phyloP scores from a whole-genome alignment of 2,888 invertebrate genomes.

The Dysmachus trigonus region DNA sequence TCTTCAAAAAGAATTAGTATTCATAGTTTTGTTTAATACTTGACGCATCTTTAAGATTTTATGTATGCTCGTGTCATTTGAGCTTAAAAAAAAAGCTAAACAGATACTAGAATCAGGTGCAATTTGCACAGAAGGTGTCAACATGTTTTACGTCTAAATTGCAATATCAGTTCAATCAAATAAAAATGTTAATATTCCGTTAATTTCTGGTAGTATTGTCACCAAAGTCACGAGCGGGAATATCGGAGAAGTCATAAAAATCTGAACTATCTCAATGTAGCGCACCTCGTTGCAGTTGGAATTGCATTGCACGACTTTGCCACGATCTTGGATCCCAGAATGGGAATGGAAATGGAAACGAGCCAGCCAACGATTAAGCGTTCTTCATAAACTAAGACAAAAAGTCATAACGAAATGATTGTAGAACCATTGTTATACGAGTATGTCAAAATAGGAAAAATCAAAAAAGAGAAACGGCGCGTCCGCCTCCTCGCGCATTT shows the following conservation, averaged over 20 bases:
- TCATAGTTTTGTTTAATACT: too few species aligned
- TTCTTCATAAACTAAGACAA: conserved; percentile 27
- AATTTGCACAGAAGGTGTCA: background rate
- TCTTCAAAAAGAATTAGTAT: too few species aligned
- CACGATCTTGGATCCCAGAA: background rate
- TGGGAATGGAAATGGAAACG: background rate
- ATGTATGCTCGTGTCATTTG: background rate
- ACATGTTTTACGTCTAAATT: background rate
- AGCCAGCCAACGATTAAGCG: conserved; percentile 3
- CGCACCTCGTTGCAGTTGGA: background rate
- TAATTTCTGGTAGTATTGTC: conserved; percentile 25
- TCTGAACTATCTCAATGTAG: conserved; percentile 4
- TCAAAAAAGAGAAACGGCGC: conserved; percentile 15
- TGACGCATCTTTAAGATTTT: too few species aligned
- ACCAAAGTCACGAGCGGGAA: conserved; percentile 21
- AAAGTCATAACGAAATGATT: conserved; percentile 28
- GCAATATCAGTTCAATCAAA: background rate
- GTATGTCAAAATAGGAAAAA: conserved; percentile 27
- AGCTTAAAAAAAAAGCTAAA: background rate
- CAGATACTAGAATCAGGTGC: background rate
- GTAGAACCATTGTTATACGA: conserved; percentile 32
- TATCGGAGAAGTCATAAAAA: conserved; percentile 22
- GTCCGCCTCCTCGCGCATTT: conserved; percentile 35
- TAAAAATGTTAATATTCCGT: conserved; percentile 25
- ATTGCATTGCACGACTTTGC: background rate